Base-by-base conservation (phyloP, 2,797 vertebrate genomes). In the Cephalopachus bancanus region DNA sequence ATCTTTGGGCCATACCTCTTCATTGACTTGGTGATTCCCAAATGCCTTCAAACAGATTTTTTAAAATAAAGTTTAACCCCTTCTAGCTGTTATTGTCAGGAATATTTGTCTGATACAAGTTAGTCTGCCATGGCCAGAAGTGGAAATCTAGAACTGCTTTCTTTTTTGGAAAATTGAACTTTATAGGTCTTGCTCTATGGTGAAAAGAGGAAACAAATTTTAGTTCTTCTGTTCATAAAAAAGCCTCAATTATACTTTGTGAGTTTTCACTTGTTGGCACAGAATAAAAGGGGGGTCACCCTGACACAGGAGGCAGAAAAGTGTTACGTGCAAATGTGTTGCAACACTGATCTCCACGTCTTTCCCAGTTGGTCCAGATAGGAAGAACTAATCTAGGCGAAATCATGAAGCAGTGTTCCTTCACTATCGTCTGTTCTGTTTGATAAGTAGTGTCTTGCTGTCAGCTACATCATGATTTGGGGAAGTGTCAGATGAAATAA, bases 401-500 rank as follows among this genome's bases (percentile, higher is more conserved):
- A 80, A 78, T 10, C 19, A 2, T 0, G 44, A 51, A 2, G 24
- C 5, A 1, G 3, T 24, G 9, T 24, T 49, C 49, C 15, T 16
- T n/a, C 24, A 67, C 53, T 19, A 3, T 44, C n/a, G 69, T 84
- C 37, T 81, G 44, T 10, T 62, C 49, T 26, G 2, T 55, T 51
- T 89, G 65, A 15, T 80, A 76, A 81, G 30, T 12, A 7, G 67
- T 17, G 28, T 19, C 84, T 93, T 60, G 2, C 65, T 94, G 57
- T 78, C 76, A 83, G 88, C 51, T 85, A 33, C 72, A 65, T 95
- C 91, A 55, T 94, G 67, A 93, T 95, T 93, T 93, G 33, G 79
- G 79, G 30, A 83, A 72, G 20, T 76, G 74, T 86, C 95, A 92
- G 87, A 95, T 93, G 85, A 95, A 95, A 86, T 76, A 76, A 87